phyloP scores from a whole-genome alignment of 2,888 invertebrate genomes.

The Spilarctia lutea region DNA sequence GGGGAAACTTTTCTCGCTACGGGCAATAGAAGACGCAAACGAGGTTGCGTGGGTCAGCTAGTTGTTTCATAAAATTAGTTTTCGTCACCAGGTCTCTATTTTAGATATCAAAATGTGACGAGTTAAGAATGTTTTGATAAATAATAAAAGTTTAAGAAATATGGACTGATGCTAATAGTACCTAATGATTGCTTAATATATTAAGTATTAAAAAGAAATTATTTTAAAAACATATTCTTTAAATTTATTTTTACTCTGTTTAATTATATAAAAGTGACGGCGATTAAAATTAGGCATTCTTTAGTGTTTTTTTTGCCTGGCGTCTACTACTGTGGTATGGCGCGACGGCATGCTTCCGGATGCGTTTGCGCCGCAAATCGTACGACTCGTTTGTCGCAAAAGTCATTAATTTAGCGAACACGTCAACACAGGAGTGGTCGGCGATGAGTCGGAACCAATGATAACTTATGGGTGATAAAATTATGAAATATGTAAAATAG shows the following conservation, averaged over 20 bases:
- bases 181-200: too few relatives aligned
- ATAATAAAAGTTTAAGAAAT: too few relatives aligned
- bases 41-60: too few relatives aligned
- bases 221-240: too few relatives aligned
- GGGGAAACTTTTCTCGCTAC: too few relatives aligned
- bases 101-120: too few relatives aligned
- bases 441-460: slow-evolving; percentile 66
- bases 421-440: slow-evolving; percentile 73
- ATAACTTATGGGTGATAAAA: slow-evolving; percentile 56
- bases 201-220: too few relatives aligned
- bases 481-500: slow-evolving; percentile 16
- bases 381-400: slow-evolving; percentile 67
- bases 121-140: too few relatives aligned
- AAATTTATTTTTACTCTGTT: not conserved
- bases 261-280: not conserved
- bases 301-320: slow-evolving; percentile 19
- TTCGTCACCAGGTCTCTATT: too few relatives aligned
- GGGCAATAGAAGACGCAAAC: too few relatives aligned
- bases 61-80: too few relatives aligned
- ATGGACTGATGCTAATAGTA: too few relatives aligned
- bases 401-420: slow-evolving; percentile 71
- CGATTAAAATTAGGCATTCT: slow-evolving; percentile 6
- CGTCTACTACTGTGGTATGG: slow-evolving; percentile 31
- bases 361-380: slow-evolving; percentile 64
- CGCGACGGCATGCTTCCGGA: slow-evolving; percentile 64